Evolutionary conservation across 2,888 invertebrate species (phyloP).

Genomic region (Chrysodeixis includens): DNA sequence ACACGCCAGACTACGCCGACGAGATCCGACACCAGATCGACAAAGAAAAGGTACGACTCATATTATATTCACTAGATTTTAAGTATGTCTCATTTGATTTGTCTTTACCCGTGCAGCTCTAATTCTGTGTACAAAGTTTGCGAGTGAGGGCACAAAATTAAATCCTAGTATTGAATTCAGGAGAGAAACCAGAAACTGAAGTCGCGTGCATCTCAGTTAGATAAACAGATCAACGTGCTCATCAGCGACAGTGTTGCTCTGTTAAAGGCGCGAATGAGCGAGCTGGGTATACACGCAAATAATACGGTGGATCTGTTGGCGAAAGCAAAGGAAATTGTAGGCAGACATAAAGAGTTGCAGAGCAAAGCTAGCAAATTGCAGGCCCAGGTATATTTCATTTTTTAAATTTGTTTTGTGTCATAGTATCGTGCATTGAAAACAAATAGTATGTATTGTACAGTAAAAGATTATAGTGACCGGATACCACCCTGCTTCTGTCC

Average conservation of each 20-base stretch:
- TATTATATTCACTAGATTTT: neutral
- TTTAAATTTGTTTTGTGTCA: conserved; percentile 23
- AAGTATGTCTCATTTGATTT: neutral
- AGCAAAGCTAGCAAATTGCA: conserved; percentile 96
- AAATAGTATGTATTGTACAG: conserved; percentile 18
- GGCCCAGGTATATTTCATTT: conserved; percentile 90
- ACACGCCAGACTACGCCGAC: conserved; percentile 92
- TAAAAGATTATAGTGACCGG: conserved; percentile 45
- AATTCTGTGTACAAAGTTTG: conserved; percentile 18
- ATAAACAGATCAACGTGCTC: conserved; percentile 97
- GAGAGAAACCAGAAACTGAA: conserved; percentile 95
- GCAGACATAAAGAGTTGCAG: conserved; percentile 97
- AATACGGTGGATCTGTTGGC: conserved; percentile 95
- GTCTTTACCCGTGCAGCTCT: neutral
- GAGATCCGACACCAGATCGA: conserved; percentile 94
- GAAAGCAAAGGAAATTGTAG: conserved; percentile 97
- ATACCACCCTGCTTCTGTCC: conserved; percentile 48
- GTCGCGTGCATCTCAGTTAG: conserved; percentile 95
- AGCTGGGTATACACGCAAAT: conserved; percentile 96
- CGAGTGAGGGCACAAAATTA: conserved; percentile 34
- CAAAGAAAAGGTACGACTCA: conserved; percentile 91
- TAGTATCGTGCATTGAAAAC: conserved; percentile 57
- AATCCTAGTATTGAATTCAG: conserved; percentile 74
- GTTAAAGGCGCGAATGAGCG: conserved; percentile 96
- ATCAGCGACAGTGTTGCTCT: conserved; percentile 97